Base-by-base conservation (phyloP, 2,888 invertebrate genomes). In the Drosophila ustulata region DNA sequence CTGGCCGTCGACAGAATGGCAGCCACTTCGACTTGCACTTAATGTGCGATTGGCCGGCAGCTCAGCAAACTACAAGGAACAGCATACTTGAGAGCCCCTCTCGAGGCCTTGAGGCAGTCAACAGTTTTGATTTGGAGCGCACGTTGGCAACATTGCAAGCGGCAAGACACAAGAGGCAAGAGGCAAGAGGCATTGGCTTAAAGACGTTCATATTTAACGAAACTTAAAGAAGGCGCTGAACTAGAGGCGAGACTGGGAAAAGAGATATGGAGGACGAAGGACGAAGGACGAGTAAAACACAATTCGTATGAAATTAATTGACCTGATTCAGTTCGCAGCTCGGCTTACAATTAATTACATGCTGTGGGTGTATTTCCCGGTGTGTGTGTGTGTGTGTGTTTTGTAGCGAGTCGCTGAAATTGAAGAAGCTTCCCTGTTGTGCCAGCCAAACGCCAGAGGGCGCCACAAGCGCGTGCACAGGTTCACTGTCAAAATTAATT, bases 301-400 rank as follows among this genome's bases (percentile, higher is more conserved):
- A 66, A 66, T 67, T 74, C 70, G 66, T 64, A 74, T 73, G 82
- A 89, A 89, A 91, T 90, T 90, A 91, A 90, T 91, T 91, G 90
- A 91, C 90, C 91, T 84, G 90, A 90, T 90, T 90, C 82, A 89
- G 74, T 80, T 83, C 63, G 84, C 61, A 83, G 76, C 89, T 89
- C 82, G 72, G 89, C 83, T 81, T 83, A 90, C 91, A 89, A 90
- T 91, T 90, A 91, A 90, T 91, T 91, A 91, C 80, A 75, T 78
- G 63, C 82, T 82, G 53, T 46, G 58, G 75, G 45, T 23, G 30
- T 13, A 13, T 26, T 23, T 25, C 59, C 65, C 45, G 25, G 28
- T 26, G 13, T 39, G 11, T 26, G 64, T 58, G 70, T 58, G 70
- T 45, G 41, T 45, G 51, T 11, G 41, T 67, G 46, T 13, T 41